Evolutionary conservation across 2,113 vertebrate species (phyloP), one percentile per base, ranked within the genome.

Genomic region (Columbina picui): DNA sequence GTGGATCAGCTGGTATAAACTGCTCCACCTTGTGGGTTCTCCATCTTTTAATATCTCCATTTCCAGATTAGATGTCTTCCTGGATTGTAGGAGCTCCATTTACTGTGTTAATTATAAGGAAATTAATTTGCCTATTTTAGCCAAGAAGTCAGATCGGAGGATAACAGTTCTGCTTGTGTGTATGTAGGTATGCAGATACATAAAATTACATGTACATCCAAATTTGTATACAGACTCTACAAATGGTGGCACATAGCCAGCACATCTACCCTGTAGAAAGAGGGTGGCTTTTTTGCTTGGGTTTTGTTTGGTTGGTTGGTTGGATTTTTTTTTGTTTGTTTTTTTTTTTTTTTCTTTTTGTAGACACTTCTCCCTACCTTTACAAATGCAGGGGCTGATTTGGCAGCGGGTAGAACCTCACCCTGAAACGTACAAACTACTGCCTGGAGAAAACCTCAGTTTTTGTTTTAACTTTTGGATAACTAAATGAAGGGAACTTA

Each of bases 171-270:
- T 64, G 15, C 17, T 4, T 68, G 5, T 14, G 1, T 74, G 0
- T 69, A 4, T 50, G 12, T 41, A 50, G 14, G 3, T 27, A 38
- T 26, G 27, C 38, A 36, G 14, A 27, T 63, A 52, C 20, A 22
- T 38, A 26, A 68, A 59, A 38, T 39, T 12, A 4, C 27, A 3
- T 26, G 3, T 68, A 20, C 8, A 56, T 89, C 22, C 34, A 50
- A 26, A 49, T 61, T 52, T 0, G 0, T 47, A 14, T 43, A 4
- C 34, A 49, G 22, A 13, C 17, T 65, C 4, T 70, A 11, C 8
- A 50, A 38, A 45, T 14, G 12, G 56, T 71, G 43, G 26, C 16
- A 38, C 20, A 11, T 78, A 45, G 55, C 10, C 20, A 56, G 19
- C 21, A 30, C 36, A 32, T 73, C 25, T 55, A 9, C 34, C 15